Conservation (phyloP, 2,797 vertebrate species). For the Acanthurus leucopareius region DNA sequence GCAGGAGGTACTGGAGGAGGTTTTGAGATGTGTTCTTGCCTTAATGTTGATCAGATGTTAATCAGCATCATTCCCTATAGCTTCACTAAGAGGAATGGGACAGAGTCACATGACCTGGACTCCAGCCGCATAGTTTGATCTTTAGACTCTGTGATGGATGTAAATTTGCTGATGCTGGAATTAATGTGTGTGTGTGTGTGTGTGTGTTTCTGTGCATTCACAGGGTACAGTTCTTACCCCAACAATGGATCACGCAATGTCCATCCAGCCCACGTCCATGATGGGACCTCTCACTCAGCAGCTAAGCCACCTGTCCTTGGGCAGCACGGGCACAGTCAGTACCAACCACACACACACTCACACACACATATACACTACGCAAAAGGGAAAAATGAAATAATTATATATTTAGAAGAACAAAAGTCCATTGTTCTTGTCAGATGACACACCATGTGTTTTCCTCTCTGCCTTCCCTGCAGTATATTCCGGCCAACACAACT, state of each 20-base stretch:
- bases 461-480: slow-evolving; percentile 81
- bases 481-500: slow-evolving; percentile 90
- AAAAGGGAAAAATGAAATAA: background rate
- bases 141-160: background rate
- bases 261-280: slow-evolving; percentile 94
- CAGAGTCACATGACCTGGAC: no score
- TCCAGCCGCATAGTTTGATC: no score
- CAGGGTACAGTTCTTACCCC: slow-evolving; percentile 93
- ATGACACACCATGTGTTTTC: slow-evolving; percentile 29
- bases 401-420: background rate
- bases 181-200: background rate
- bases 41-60: background rate
- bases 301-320: slow-evolving; percentile 93
- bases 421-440: slow-evolving; percentile 2
- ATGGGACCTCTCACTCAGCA: slow-evolving; percentile 94
- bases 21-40: background rate
- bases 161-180: background rate
- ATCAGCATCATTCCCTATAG: background rate
- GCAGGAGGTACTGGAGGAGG: background rate
- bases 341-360: slow-evolving; percentile 18
- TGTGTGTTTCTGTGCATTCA: slow-evolving; percentile 17
- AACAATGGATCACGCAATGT: slow-evolving; percentile 93
- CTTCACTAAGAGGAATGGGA: no score
- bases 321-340: slow-evolving; percentile 92
- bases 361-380: slow-evolving; percentile 8